Percentiles rank a stretch among this genome's conserved stretches.
Conservation (phyloP, 2,797 vertebrate species). For the Periophthalmus magnuspinnatus region DNA sequence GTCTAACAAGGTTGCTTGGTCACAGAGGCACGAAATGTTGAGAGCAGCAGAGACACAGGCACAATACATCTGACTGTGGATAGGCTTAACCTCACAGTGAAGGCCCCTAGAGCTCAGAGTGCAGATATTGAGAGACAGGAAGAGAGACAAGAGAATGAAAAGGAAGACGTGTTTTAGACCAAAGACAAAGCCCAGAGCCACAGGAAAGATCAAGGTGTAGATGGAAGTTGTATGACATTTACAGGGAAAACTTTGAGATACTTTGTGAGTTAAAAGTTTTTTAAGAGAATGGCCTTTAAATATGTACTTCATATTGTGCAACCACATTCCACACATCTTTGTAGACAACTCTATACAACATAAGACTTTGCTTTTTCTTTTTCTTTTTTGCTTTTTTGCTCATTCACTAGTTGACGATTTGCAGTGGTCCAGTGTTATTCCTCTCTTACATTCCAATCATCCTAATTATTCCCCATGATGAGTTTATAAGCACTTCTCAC, state of each 20-base stretch:
- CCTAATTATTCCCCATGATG: no score
- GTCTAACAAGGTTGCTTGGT: slow-evolving; percentile 64
- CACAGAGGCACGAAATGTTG: slow-evolving; percentile 54
- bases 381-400: no score
- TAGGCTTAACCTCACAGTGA: slow-evolving; percentile 37
- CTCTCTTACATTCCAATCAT: no score
- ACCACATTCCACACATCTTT: no score
- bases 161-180: slow-evolving; percentile 15
- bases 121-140: slow-evolving; percentile 17
- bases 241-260: slow-evolving; percentile 35
- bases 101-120: slow-evolving; percentile 30
- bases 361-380: no score
- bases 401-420: no score
- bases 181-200: slow-evolving; percentile 41
- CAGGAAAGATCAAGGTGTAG: slow-evolving; percentile 31
- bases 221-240: slow-evolving; percentile 25
- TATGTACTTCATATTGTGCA: neutral
- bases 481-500: no score
- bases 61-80: slow-evolving; percentile 28
- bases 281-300: slow-evolving; percentile 13
- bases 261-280: slow-evolving; percentile 13
- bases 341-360: no score
- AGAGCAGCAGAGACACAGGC: slow-evolving; percentile 42
- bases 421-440: no score
- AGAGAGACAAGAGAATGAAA: slow-evolving; percentile 19